Base-by-base conservation (phyloP, 2,113 vertebrate species). In the Alouatta palliata region DNA sequence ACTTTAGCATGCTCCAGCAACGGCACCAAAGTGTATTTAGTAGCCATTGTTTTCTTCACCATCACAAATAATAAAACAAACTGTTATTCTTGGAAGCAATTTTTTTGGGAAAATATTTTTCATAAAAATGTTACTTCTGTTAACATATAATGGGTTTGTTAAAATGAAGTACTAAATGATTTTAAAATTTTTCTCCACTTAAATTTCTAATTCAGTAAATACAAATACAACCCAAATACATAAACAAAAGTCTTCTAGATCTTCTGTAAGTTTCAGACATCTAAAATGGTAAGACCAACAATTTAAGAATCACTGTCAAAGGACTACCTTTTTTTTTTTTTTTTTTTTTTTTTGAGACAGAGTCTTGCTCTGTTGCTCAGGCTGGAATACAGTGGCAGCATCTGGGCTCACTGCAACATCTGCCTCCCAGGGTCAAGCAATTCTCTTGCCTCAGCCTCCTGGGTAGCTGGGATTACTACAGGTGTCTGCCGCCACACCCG, bases 221-320 rank as follows among this genome's bases (percentile, higher is more conserved):
- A 73, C 17, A 94, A 43, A 68, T 37, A 83, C 68, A 82, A 81
- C 5, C 27, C 45, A 92, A 17, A 89, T 14, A 49, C 40, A 93
- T 32, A 90, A 73, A 76, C 8, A 83, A 86, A 94, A 13, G 70
- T 66, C 9, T 95, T 71, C 54, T 40, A 92, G 20, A 30, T 49
- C 17, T 95, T 96, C 30, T 35, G 20, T 82, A 86, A 68, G 90
- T 94, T 94, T 94, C 82, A 95, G 40, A 23, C 73, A 8, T 96
- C 40, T 73, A 56, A 95, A 93, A 43, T 54, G 64, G 17, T 64
- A 68, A 94, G 45, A 95, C 21, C 25, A 97, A 94, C 94, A 14
- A 12, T 95, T 91, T 93, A 94, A 95, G 61, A 96, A 84, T 27
- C 30, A 93, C 8, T 96, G 20, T 43, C 37, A 95, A 95, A 95